Conservation (phyloP, 2,888 invertebrate genomes). For the Callyntrura guangdongensis region DNA sequence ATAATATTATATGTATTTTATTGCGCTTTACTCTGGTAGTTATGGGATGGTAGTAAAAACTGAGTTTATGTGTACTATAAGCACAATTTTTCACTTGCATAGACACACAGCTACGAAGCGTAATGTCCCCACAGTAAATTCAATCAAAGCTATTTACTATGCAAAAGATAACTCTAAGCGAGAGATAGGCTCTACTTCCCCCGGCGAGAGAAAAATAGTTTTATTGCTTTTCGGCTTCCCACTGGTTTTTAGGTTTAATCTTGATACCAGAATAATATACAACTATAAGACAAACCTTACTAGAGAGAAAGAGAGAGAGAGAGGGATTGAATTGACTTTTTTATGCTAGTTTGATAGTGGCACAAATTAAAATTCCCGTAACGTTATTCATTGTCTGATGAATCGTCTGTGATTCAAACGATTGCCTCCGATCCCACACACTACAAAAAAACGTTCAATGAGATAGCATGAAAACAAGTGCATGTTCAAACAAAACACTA, state of each 20-base stretch:
- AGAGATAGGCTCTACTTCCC: not conserved
- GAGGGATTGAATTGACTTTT: constrained; percentile 9
- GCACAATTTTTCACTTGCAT: not conserved
- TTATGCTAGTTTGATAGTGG: constrained; percentile 9
- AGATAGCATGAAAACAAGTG: not conserved
- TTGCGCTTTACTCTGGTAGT: too few species aligned
- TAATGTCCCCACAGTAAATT: not conserved
- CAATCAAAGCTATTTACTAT: not conserved
- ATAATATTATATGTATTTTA: too few species aligned
- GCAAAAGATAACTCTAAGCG: not conserved
- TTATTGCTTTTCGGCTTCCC: constrained; percentile 15
- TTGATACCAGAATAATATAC: not conserved
- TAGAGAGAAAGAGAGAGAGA: too few species aligned
- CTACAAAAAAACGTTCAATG: constrained; percentile 15
- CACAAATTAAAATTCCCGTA: constrained; percentile 60
- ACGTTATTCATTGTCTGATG: constrained; percentile 65
- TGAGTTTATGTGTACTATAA: too few species aligned
- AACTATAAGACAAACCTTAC: not conserved
- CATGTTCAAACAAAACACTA: constrained; percentile 9
- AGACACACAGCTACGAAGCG: not conserved
- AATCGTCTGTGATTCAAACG: constrained; percentile 23
- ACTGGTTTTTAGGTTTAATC: constrained; percentile 9
- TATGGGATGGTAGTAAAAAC: too few species aligned
- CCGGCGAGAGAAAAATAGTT: constrained; percentile 8
- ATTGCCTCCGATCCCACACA: not conserved